Conservation (phyloP, 1,140 invertebrate species). For the Sesamia nonagrioides region DNA sequence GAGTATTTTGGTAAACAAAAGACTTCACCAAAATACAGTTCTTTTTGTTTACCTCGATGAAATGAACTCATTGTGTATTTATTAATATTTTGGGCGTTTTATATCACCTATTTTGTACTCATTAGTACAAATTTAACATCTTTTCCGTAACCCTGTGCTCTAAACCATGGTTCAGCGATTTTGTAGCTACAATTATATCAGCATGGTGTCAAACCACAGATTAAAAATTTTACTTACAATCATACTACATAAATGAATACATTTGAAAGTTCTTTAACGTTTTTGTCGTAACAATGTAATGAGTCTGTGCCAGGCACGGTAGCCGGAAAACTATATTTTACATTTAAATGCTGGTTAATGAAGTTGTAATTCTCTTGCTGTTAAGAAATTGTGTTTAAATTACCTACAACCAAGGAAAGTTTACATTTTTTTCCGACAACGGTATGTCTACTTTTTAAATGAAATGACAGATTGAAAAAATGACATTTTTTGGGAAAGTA, state of each 20-base stretch:
- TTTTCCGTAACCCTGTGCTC: no score
- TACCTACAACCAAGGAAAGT: background rate
- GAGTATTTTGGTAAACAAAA: background rate
- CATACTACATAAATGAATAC: constrained; percentile 34
- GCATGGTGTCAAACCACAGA: background rate
- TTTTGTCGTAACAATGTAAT: constrained; percentile 33
- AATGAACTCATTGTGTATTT: background rate
- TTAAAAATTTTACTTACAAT: constrained; percentile 10
- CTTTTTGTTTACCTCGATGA: background rate
- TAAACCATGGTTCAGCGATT: constrained; percentile 6
- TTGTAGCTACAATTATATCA: constrained; percentile 6
- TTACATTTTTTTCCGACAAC: no score
- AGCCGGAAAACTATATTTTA: constrained; percentile 29
- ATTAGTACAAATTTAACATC: no score
- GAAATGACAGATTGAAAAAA: no score
- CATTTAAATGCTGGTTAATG: constrained; percentile 36
- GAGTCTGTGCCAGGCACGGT: constrained; percentile 17
- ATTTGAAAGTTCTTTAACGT: constrained; percentile 31
- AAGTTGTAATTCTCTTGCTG: constrained; percentile 21
- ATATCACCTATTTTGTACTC: no score
- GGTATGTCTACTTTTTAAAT: no score
- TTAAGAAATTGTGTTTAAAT: constrained; percentile 20
- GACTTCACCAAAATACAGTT: background rate
- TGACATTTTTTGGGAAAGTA: no score
- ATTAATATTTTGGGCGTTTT: no score